Evolutionary conservation across 2,113 vertebrate species (phyloP).

Genomic region (Circaetus cinerascens): DNA sequence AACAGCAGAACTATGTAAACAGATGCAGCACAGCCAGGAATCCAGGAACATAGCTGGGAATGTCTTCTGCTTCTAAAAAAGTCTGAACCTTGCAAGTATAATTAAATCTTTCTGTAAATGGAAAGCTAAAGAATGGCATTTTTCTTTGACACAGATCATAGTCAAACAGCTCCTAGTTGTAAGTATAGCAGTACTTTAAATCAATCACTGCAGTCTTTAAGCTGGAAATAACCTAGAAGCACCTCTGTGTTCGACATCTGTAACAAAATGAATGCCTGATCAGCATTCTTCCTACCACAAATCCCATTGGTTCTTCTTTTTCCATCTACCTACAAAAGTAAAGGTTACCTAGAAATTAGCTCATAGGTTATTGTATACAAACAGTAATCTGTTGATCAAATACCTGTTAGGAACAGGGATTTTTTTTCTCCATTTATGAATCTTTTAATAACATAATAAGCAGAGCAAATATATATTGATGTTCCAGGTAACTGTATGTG

Average conservation of each 20-base stretch:
- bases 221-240: background rate
- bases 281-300: background rate
- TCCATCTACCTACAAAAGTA: background rate
- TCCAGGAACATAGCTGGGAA: background rate
- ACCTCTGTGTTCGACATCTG: background rate
- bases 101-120: constrained; percentile 25
- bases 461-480: background rate
- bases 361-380: background rate
- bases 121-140: background rate
- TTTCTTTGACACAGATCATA: background rate
- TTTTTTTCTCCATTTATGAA: background rate
- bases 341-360: background rate
- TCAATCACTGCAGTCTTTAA: background rate
- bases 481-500: background rate
- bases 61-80: background rate
- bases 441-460: background rate
- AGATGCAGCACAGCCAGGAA: constrained; percentile 8
- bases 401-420: background rate
- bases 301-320: background rate
- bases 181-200: background rate
- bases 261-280: background rate
- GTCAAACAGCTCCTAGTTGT: background rate
- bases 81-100: background rate
- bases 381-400: background rate
- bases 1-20: background rate